phyloP scores from a whole-genome alignment of 1,140 invertebrate genomes.

The Pseudoatta argentina region DNA sequence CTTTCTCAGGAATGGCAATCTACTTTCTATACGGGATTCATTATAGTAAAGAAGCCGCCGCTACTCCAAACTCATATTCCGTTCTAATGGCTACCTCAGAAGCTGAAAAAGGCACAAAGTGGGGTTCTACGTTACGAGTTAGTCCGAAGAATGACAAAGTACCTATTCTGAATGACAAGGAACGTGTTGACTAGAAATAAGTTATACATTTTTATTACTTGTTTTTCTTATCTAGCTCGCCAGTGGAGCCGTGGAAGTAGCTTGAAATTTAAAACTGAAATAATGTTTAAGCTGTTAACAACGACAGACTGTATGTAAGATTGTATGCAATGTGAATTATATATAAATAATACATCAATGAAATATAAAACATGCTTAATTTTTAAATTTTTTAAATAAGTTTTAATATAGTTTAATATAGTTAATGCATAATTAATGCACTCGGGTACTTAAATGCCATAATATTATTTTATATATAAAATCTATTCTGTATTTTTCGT shows the following conservation, averaged over 20 bases:
- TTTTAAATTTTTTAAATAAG: conserved; percentile 4
- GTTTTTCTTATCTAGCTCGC: conserved; percentile 14
- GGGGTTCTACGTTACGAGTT: conserved; percentile 87
- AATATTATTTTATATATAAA: background rate
- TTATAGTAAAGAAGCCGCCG: conserved; percentile 93
- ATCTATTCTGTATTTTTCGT: background rate
- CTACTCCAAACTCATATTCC: conserved; percentile 87
- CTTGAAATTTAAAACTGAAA: background rate
- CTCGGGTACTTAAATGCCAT: background rate
- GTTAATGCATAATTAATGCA: conserved; percentile 8
- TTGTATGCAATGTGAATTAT: background rate
- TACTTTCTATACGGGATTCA: conserved; percentile 96
- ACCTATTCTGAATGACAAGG: conserved; percentile 77
- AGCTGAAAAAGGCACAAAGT: conserved; percentile 88
- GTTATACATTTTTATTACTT: conserved; percentile 21
- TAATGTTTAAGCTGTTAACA: conserved; percentile 10
- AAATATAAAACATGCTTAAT: background rate
- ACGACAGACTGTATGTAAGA: background rate
- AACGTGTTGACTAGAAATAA: conserved; percentile 65
- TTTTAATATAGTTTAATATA: no score
- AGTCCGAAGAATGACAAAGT: conserved; percentile 82
- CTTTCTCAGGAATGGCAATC: conserved; percentile 91
- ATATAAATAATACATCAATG: no score
- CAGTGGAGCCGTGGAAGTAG: conserved; percentile 22
- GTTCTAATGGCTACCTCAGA: conserved; percentile 89